Base-by-base conservation (phyloP, 2,797 vertebrate genomes). In the Pelodytes ibericus region DNA sequence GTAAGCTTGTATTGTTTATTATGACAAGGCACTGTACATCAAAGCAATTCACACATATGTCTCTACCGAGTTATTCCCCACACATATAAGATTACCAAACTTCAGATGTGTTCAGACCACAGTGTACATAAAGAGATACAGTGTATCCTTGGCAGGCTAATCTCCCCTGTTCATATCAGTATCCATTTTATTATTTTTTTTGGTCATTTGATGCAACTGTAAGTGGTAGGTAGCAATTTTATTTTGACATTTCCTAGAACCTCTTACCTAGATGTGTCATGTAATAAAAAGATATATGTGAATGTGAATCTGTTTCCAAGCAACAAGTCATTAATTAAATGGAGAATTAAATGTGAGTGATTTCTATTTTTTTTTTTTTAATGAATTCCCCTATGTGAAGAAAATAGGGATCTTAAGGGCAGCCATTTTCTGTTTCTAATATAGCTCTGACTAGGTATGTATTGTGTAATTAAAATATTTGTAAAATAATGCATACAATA, bases 21-120 rank as follows among this genome's bases (percentile, higher is more conserved):
- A 7, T 60, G 16, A 60, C 18, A 60, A 60, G 49, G 16, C 22
- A 24, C 3, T 3, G 27, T n/a, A 60, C 13, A 60, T 60, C 27
- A 60, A 30, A 60, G 4, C 8, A 29, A 16, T 58, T 58, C 24
- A n/a, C 56, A 58, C 58, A n/a, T 27, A 60, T 60, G 58, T 60
- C 31, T 60, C 58, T 18, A 20, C 16, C 31, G 58, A 60, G 58
- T 29, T 60, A 31, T 29, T 60, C 58, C n/a, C 13, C 31, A n/a
- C 58, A 60, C 13, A 31, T 30, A 60, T 3, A 60, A 18, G 58
- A 60, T 31, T 30, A 31, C 27, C 26, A 60, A 7, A 58, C 29
- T 18, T 30, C 26, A 60, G 58, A 29, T 60, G 58, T 16, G 29
- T 60, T 30, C 16, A 60, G 16, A 60, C 3, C 58, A 60, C 27